These are phyloP conservation scores for Microplitis mediator DNA, from an alignment of 1,140 invertebrate genomes.

Conservation along the genomic window DNA sequence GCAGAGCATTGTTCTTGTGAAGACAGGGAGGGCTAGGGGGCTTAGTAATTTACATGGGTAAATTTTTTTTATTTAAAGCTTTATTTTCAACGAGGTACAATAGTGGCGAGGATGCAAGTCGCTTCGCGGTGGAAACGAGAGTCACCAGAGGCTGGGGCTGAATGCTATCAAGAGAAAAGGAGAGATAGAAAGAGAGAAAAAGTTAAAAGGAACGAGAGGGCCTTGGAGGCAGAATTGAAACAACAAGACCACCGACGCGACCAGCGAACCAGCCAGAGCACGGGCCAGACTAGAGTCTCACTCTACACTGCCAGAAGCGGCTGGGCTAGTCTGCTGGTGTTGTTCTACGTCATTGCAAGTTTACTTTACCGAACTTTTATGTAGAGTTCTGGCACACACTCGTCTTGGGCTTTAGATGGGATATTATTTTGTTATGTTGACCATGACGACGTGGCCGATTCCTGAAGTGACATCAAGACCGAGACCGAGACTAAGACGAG, in stretches of 20 bases:
- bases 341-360: conserved; percentile 45
- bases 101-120: conserved; percentile 27
- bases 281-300: conserved; percentile 39
- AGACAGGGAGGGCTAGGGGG: neutral
- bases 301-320: conserved; percentile 36
- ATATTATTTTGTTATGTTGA: too few relatives aligned
- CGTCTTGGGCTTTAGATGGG: too few relatives aligned
- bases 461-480: too few relatives aligned
- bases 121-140: conserved; percentile 9
- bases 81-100: conserved; percentile 27
- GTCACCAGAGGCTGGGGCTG: conserved; percentile 15
- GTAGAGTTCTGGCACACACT: neutral
- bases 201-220: neutral
- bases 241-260: conserved; percentile 47
- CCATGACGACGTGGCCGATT: neutral
- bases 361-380: conserved; percentile 55
- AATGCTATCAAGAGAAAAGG: too few relatives aligned
- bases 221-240: conserved; percentile 48
- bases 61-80: conserved; percentile 21
- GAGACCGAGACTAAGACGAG: too few relatives aligned
- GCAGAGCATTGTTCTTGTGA: neutral
- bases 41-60: conserved; percentile 43
- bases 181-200: too few relatives aligned
- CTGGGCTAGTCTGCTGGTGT: neutral
- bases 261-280: conserved; percentile 39